Base-by-base conservation (phyloP, 2,888 invertebrate species). In the Ormyrus rosae region DNA sequence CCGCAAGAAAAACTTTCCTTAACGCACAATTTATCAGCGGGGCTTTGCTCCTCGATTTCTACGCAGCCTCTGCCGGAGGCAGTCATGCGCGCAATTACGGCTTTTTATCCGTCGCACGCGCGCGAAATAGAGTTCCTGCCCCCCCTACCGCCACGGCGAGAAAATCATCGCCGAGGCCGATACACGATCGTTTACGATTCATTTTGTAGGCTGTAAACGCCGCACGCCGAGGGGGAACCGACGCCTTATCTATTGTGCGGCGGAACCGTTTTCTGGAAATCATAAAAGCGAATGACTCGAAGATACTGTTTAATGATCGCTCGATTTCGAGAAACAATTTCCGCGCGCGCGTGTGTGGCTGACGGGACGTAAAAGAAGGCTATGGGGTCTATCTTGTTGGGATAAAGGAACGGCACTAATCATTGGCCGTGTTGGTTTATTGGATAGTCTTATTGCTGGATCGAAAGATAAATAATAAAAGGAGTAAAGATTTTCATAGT, bases 251-350 rank as follows among this genome's bases (percentile, higher is more conserved):
- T 58, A 34, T 58, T 51, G 65, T 67, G n/a, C n/a, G 51, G 7
- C 8, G 69, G 51, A 55, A 63, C 69, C 55, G 64, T 79, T 79
- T 79, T 51, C 70, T 45, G 61, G 67, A 71, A 67, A 71, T 60
- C 75, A 61, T 80, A 80, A 80, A 80, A 80, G 10, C 63, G 60
- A 67, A 80, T 56, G 75, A 60, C 67, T 48, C 9, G 69, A 19
- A 19, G 69, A 76, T 76, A 67, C 58, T 11, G 61, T 53, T 53
- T 51, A 67, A 67, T 53, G 67, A 72, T 61, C 53, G 45, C 56
- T 71, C 71, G 75, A 80, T 76, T 75, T 75, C n/a, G 69, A 67
- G 65, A 80, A 80, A 80, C 71, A 76, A 80, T 80, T 75, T 80
- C 64, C 75, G 63, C 34, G 7, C 8, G 9, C 64, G n/a, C 50